Conservation (phyloP, 2,888 invertebrate species). For the Cephalotes varians region DNA sequence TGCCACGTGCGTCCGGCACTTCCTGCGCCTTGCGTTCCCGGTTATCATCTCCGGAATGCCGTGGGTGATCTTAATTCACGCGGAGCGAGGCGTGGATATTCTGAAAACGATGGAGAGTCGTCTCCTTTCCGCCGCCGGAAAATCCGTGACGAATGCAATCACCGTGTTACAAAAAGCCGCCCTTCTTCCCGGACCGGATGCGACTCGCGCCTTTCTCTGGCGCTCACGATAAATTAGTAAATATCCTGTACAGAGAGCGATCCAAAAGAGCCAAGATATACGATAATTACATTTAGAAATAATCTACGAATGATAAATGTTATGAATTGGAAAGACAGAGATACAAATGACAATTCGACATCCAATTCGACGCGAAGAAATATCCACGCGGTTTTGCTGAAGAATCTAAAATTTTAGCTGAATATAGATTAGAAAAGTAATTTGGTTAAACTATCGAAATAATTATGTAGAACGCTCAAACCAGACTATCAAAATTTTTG, state of each 20-base stretch:
- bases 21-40: slow-evolving; percentile 41
- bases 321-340: not conserved
- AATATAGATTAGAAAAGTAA: too few species aligned
- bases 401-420: too few species aligned
- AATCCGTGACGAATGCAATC: slow-evolving; percentile 81
- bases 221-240: slow-evolving; percentile 9
- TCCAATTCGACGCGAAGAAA: not conserved
- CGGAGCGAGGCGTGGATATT: slow-evolving; percentile 70
- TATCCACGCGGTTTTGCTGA: too few species aligned
- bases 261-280: not conserved
- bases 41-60: slow-evolving; percentile 69
- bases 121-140: slow-evolving; percentile 69
- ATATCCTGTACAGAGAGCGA: not conserved
- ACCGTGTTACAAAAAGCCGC: slow-evolving; percentile 66
- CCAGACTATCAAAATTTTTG: too few species aligned
- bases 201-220: slow-evolving; percentile 17
- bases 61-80: slow-evolving; percentile 78
- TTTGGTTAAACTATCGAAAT: too few species aligned
- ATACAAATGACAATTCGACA: not conserved
- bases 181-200: slow-evolving; percentile 48
- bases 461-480: too few species aligned
- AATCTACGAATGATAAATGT: not conserved
- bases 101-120: slow-evolving; percentile 58
- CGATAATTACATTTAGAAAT: not conserved
- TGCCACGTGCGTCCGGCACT: slow-evolving; percentile 29